These are phyloP conservation scores for Steinernema khuongi DNA, from an alignment of 1,140 invertebrate genomes.

Conservation along the genomic window DNA sequence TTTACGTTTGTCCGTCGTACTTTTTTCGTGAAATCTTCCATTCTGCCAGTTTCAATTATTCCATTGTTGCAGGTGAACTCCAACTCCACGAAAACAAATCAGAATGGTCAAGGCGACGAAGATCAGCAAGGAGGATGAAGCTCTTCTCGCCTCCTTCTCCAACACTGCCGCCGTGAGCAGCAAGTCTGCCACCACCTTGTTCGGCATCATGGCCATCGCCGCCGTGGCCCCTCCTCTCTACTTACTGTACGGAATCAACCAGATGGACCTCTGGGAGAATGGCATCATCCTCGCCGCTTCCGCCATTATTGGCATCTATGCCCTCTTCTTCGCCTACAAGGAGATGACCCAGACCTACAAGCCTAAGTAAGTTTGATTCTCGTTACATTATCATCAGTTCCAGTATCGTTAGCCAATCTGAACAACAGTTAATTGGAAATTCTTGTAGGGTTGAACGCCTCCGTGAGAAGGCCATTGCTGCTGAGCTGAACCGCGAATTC, in stretches of 20 bases:
- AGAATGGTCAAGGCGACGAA: constrained; percentile 5
- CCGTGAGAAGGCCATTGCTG: background rate
- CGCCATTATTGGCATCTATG: background rate
- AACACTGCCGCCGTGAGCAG: background rate
- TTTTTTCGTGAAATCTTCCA: background rate
- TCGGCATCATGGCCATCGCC: background rate
- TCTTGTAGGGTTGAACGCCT: background rate
- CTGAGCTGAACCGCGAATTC: background rate
- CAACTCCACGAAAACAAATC: background rate
- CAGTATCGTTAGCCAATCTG: background rate
- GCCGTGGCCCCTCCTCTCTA: background rate
- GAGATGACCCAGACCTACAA: background rate
- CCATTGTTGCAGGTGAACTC: background rate
- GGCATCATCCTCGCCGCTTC: background rate
- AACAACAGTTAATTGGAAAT: background rate
- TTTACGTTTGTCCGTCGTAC: background rate
- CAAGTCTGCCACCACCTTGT: background rate
- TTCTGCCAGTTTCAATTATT: background rate
- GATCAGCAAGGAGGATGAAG: constrained; percentile 6
- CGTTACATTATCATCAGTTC: background rate
- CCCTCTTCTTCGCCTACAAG: constrained; percentile 1
- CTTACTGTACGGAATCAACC: constrained; percentile 2
- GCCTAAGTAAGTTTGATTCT: background rate
- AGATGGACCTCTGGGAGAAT: background rate
- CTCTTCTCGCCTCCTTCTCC: background rate